Percentiles rank a stretch among this genome's conserved stretches.
phyloP scores from a whole-genome alignment of 2,113 vertebrate genomes.

The Heloderma charlesbogerti region DNA sequence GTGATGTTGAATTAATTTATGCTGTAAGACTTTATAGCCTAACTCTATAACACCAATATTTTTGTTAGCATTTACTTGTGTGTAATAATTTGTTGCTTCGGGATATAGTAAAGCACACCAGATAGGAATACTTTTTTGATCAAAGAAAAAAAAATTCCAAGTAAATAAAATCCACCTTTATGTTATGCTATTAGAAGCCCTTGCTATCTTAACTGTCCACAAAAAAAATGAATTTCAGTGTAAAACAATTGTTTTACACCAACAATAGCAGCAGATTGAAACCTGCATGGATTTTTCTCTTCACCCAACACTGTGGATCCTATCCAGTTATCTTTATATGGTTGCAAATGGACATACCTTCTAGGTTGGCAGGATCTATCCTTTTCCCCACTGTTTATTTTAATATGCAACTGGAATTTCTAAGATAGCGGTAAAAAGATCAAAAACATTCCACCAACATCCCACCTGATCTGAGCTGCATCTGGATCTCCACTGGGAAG shows the following conservation, averaged over 20 bases:
- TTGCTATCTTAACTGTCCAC: background rate
- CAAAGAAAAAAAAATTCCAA: background rate
- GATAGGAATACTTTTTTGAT: background rate
- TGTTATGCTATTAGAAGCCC: conserved; percentile 1
- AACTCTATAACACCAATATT: background rate
- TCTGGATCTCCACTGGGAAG: conserved; percentile 52
- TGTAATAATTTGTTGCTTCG: background rate
- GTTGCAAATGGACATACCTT: background rate
- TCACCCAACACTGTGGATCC: background rate
- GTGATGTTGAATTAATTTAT: background rate
- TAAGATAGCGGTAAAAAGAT: conserved; percentile 7
- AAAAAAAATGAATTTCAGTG: background rate
- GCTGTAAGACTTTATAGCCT: background rate
- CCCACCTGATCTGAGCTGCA: conserved; percentile 11
- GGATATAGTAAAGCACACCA: conserved; percentile 6
- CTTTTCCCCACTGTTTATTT: background rate
- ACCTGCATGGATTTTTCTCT: background rate
- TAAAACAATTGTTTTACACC: background rate
- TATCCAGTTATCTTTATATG: background rate
- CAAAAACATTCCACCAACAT: conserved; percentile 54
- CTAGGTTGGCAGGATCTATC: background rate
- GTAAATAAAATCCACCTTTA: background rate
- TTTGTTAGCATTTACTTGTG: background rate
- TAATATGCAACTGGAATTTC: background rate
- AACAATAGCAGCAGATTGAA: background rate